Percentiles rank a stretch among this genome's conserved stretches.
Evolutionary conservation across 2,797 vertebrate species (phyloP).

Genomic region (Luscinia luscinia): DNA sequence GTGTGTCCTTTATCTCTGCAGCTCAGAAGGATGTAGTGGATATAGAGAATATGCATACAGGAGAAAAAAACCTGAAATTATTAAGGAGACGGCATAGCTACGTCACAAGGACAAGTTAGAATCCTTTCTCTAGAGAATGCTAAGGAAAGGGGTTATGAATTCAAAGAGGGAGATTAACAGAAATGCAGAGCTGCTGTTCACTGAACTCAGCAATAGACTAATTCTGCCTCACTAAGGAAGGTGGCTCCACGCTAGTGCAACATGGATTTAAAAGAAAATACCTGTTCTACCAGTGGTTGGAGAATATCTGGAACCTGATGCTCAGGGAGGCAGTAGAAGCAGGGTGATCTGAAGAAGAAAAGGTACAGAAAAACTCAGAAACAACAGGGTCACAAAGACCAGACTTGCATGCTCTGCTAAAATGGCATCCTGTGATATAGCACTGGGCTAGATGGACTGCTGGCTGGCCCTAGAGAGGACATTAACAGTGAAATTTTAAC

Average conservation of each 20-base stretch:
- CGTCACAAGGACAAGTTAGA: neutral
- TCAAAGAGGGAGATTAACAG: neutral
- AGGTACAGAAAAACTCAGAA: neutral
- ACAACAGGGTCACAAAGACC: neutral
- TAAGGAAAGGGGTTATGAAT: neutral
- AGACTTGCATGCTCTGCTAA: neutral
- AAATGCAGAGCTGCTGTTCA: neutral
- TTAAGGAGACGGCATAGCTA: neutral
- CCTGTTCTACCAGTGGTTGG: neutral
- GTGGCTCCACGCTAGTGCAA: neutral
- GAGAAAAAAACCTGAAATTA: neutral
- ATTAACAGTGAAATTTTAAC: neutral
- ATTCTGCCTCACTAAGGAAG: neutral
- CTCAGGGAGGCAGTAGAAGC: neutral
- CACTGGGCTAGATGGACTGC: neutral
- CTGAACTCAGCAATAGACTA: fast-evolving
- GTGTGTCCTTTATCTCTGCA: neutral
- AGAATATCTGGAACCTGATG: neutral
- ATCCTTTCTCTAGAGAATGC: neutral
- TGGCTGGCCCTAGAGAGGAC: neutral
- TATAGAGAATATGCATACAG: neutral
- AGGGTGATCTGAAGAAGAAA: neutral
- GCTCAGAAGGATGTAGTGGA: neutral
- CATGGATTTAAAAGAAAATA: neutral
- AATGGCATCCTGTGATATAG: neutral